Evolutionary conservation across 2,888 invertebrate genomes (phyloP), one percentile per base, ranked within the genome.

Genomic region (Xylota sylvarum): DNA sequence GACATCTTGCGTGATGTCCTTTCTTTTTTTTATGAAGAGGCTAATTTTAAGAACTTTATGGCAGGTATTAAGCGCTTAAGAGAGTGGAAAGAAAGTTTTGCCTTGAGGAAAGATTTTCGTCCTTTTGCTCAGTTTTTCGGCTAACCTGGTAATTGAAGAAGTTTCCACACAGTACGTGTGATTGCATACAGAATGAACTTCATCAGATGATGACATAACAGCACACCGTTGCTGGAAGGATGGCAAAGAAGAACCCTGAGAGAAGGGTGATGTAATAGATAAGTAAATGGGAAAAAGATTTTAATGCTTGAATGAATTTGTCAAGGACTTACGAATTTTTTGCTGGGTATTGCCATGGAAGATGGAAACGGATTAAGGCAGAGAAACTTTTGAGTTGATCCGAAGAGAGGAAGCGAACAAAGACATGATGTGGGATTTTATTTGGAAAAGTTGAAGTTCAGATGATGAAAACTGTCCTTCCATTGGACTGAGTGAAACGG

Each of bases 71-170:
- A 74, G 52, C n/a, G 60, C 72, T 83, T 83, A 58, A 55, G 46
- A 32, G 14, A 64, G 32, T 7, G 17, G 23, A 35, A 14, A 19
- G 43, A 23, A 55, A 52, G 37, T 62, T 43, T 27, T 55, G 4
- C 10, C 30, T 27, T 17, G 5, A 14, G 23, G 50, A 5, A 48
- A 17, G 56, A n/a, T 27, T 62, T 37, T 62, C 46, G 0, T 55
- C 40, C 10, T 74, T 60, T 35, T 46, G 32, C 17, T 46, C 65
- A 52, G 30, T 67, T 55, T 58, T 67, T 67, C 12, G 60, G 62
- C 50, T 60, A 80, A 80, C 85, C 80, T 80, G 74, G 65, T 70
- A 69, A 79, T 80, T 85, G 55, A 60, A 81, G 58, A 85, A 80
- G 14, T 81, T 85, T 60, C 23, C 65, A 65, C 58, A 56, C n/a